These are phyloP conservation scores for Acanthopleura granulata DNA, from an alignment of 2,888 invertebrate genomes.

Conservation along the genomic window DNA sequence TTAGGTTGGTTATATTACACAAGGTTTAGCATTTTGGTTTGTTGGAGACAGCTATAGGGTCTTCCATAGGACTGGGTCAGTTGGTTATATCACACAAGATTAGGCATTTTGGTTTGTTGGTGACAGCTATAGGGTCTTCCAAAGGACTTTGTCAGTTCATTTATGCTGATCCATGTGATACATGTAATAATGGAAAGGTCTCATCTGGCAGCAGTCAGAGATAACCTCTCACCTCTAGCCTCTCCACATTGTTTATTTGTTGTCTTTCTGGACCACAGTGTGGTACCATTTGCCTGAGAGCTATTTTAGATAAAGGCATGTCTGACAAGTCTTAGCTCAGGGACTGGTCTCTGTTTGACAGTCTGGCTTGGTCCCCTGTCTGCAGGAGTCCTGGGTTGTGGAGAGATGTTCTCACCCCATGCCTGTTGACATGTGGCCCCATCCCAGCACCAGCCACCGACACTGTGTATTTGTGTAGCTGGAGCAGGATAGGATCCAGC, in stretches of 20 bases:
- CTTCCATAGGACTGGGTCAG: too few relatives aligned
- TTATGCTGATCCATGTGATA: too few relatives aligned
- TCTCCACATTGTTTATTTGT: conserved; percentile 11
- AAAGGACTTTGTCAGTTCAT: too few relatives aligned
- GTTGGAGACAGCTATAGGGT: too few relatives aligned
- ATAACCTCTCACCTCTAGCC: not conserved
- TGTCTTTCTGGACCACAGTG: conserved; percentile 3
- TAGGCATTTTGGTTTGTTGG: too few relatives aligned
- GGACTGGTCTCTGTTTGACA: not conserved
- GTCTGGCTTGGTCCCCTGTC: not conserved
- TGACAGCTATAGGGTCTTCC: too few relatives aligned
- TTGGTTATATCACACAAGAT: too few relatives aligned
- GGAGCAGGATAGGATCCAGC: not conserved
- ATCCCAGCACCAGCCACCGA: not conserved
- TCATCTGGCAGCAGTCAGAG: not conserved
- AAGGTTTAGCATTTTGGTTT: too few relatives aligned
- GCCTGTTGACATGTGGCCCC: not conserved
- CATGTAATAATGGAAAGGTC: too few relatives aligned
- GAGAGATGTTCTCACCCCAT: not conserved
- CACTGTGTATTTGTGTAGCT: conserved; percentile 3
- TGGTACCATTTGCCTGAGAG: conserved; percentile 5
- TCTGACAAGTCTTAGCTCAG: not conserved
- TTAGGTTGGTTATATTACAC: too few relatives aligned
- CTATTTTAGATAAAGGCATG: too few relatives aligned
- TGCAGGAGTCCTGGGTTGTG: not conserved